These are phyloP conservation scores for Mormoops blainvillei DNA, from an alignment of 2,113 vertebrate species.

Conservation along the genomic window DNA sequence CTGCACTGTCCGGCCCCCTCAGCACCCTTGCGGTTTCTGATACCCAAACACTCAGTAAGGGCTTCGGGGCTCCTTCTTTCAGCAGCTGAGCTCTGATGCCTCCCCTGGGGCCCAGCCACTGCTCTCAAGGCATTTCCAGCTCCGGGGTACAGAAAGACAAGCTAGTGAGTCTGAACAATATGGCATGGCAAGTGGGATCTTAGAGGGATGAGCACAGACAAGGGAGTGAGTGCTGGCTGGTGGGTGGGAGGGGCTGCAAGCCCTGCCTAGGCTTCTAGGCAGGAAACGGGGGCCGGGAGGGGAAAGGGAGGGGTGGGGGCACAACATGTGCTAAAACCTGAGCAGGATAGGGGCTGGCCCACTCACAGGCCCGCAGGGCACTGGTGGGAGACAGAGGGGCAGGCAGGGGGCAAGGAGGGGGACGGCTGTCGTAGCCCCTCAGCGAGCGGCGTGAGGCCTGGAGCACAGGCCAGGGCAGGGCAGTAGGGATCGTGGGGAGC, in stretches of 20 bases:
- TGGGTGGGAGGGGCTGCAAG: neutral
- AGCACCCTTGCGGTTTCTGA: neutral
- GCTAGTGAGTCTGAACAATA: neutral
- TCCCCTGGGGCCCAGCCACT: neutral
- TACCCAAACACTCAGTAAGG: neutral
- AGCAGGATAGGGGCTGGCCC: neutral
- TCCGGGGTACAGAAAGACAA: neutral
- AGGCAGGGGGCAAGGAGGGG: neutral
- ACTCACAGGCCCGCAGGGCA: neutral
- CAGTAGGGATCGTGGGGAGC: accelerated
- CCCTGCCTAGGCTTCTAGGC: neutral
- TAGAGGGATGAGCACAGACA: neutral
- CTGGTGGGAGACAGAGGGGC: neutral
- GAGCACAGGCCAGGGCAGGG: neutral
- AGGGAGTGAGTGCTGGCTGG: neutral
- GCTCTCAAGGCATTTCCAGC: neutral
- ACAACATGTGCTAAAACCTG: neutral
- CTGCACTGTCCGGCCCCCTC: neutral
- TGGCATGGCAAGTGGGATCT: accelerated
- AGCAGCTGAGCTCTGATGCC: neutral
- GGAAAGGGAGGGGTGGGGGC: no score
- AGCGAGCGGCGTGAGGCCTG: neutral
- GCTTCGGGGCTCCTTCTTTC: neutral
- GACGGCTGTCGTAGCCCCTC: neutral
- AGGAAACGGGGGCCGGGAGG: neutral